Evolutionary conservation across 1,140 invertebrate species (phyloP).

Genomic region (Aphis craccivora): DNA sequence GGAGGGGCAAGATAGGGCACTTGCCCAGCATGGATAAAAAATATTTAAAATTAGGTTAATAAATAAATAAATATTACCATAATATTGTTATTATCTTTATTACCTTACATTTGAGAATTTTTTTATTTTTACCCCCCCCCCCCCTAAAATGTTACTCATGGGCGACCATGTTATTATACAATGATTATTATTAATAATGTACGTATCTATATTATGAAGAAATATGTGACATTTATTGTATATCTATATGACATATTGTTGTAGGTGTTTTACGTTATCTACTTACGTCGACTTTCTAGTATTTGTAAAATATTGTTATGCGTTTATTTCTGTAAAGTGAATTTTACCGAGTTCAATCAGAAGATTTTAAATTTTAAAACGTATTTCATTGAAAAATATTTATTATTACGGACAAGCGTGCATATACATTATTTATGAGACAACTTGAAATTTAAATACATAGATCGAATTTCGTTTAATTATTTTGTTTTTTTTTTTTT

Average conservation of each 20-base stretch:
- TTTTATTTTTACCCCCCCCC: too few relatives aligned
- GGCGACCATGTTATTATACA: too few relatives aligned
- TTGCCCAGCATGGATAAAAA: too few relatives aligned
- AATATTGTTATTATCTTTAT: too few relatives aligned
- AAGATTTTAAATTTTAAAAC: slow-evolving; percentile 11
- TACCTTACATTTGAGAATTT: too few relatives aligned
- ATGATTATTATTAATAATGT: too few relatives aligned
- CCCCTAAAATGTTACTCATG: too few relatives aligned
- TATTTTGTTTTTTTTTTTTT: not conserved
- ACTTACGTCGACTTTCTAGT: not conserved
- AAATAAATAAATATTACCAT: too few relatives aligned
- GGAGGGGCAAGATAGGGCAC: too few relatives aligned
- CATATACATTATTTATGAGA: slow-evolving; percentile 32
- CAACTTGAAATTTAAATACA: slow-evolving; percentile 10
- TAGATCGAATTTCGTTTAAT: not conserved
- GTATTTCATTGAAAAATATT: not conserved
- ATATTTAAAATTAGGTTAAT: too few relatives aligned
- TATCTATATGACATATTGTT: not conserved
- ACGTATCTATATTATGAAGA: not conserved
- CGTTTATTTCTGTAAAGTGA: not conserved
- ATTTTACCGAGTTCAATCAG: not conserved
- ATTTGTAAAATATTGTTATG: not conserved
- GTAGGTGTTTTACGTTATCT: not conserved
- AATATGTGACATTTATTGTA: not conserved
- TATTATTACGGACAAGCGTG: not conserved